These are phyloP conservation scores for Tinea trinotella DNA, from an alignment of 2,888 invertebrate genomes.

Conservation along the genomic window DNA sequence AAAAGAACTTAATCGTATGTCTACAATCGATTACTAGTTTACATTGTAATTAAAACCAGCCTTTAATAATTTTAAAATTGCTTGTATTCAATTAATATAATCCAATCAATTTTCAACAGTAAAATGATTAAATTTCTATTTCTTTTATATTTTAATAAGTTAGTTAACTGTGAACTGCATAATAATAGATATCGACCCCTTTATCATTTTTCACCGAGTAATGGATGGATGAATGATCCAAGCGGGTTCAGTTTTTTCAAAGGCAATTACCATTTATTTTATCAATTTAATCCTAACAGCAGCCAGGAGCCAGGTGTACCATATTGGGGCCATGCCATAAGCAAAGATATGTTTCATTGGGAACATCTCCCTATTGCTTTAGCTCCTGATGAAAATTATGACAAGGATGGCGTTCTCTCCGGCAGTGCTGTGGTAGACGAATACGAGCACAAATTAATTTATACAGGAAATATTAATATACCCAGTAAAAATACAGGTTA, in stretches of 20 bases:
- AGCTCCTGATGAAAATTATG: constrained; percentile 51
- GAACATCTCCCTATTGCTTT: constrained; percentile 57
- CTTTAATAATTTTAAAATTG: too few species aligned
- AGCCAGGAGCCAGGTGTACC: constrained; percentile 44
- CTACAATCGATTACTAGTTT: too few species aligned
- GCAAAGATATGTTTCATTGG: constrained; percentile 60
- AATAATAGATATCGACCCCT: too few species aligned
- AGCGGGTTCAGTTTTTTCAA: constrained; percentile 58
- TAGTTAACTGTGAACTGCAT: too few species aligned
- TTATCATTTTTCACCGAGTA: constrained; percentile 44
- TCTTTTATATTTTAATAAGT: too few species aligned
- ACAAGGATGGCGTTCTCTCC: constrained; percentile 52
- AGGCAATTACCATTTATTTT: constrained; percentile 60
- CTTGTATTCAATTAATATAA: too few species aligned
- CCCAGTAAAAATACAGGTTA: constrained; percentile 35
- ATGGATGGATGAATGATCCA: constrained; percentile 71
- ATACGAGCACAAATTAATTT: constrained; percentile 48
- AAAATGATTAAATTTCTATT: too few species aligned
- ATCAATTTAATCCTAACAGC: constrained; percentile 57
- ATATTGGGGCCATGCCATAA: constrained; percentile 67
- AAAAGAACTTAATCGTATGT: too few species aligned
- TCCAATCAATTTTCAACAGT: too few species aligned
- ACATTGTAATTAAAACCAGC: too few species aligned
- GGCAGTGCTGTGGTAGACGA: constrained; percentile 54
- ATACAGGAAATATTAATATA: constrained; percentile 47